Base-by-base conservation (phyloP, 2,888 invertebrate genomes). In the Callyntrura guangdongensis region DNA sequence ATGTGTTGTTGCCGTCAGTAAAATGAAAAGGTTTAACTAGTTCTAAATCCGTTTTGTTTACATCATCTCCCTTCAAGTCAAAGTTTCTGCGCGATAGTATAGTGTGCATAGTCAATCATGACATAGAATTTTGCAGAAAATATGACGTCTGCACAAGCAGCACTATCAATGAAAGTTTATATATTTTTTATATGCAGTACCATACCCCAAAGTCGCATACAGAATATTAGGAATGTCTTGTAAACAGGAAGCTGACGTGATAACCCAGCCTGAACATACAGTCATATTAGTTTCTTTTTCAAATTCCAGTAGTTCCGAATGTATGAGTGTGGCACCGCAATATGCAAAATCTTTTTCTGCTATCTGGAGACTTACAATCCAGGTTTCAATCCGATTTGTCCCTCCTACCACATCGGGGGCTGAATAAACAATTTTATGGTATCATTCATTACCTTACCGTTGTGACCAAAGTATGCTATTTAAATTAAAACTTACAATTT, bases 291-390 rank as follows among this genome's bases (percentile, higher is more conserved):
- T 56, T 56, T 56, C 14, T 3, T 56, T 56, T 4, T 64, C 22
- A 64, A 11, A 5, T 64, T 22, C 20, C n/a, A n/a, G n/a, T n/a
- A n/a, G n/a, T n/a, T n/a, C n/a, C n/a, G 59, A n/a, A 14, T 61
- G n/a, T 8, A 89, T 85, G 0, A 89, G 25, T 20, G 89, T 67
- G 1, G 79, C 89, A 6, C 84, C 82, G 47, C 89, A 89, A 27
- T 47, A 89, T 17, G 85, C 85, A 56, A 45, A 85, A 17, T 89
- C 89, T 14, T 49, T n/a, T 61, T 36, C 47, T 6, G 49, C 20
- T 22, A 84, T 14, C n/a, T 89, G 84, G 4, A 89, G 36, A 36
- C 89, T 89, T 0, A 89, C 89, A 1, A 89, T 85, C 84, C 85
- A 89, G 0, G 89, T 56, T n/a, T 9, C 79, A 45, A 9, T 56